Evolutionary conservation across 2,113 vertebrate genomes (phyloP), one percentile per base, ranked within the genome.

Genomic region (Percina caprodes): DNA sequence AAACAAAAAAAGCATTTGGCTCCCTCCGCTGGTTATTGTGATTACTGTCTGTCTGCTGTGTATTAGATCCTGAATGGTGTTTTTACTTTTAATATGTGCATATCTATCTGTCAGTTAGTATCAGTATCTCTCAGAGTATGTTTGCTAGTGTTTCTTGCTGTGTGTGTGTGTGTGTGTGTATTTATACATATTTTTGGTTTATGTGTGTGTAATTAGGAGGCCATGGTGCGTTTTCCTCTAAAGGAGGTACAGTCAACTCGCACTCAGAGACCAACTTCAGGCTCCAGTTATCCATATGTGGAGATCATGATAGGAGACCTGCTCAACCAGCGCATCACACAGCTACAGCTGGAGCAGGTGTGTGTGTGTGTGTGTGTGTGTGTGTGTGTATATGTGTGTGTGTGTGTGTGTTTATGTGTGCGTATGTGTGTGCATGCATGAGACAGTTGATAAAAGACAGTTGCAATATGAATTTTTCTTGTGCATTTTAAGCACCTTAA

Each of bases 261-360:
- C 24, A 99, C 98, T 1, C 97, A 97, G 91, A 94, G 96, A 59
- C 97, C 97, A 0, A 96, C 96, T 0, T 95, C 96, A 0, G 96
- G 96, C 39, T 97, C 97, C 86, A 98, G 98, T 91, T 98, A 91
- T 66, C 98, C 98, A 1, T 99, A 99, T 0, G 97, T 99, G 80
- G 97, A 99, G 90, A 96, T 99, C 66, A 93, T 94, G 0, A 86
- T 99, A 81, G 98, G 98, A 24, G 96, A 98, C 73, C 85, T 97
- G 86, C 94, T 96, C 16, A 94, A 96, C 33, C 97, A 96, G 86
- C 92, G 94, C 24, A 94, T 97, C 90, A 96, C 96, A 60, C 98
- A 99, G 91, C 95, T 99, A 63, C 98, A 99, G 85, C 94, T 99
- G 59, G 97, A 99, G 78, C 98, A 99, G 97, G 98, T 99, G 24